Percentiles rank a stretch among this genome's conserved stretches.
phyloP scores from a whole-genome alignment of 2,113 vertebrate genomes.

The Megalops atlanticus region DNA sequence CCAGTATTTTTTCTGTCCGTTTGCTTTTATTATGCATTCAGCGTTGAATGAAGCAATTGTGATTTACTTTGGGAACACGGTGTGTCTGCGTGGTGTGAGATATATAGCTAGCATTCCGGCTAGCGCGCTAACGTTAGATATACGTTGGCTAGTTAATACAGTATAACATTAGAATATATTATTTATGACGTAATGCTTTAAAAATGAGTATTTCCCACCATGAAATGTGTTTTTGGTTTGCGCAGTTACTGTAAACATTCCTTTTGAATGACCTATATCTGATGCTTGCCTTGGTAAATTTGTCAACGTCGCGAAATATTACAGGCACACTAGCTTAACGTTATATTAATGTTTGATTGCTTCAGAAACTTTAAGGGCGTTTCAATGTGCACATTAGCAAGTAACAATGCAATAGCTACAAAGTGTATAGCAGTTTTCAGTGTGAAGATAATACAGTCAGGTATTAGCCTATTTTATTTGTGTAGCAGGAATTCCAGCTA shows the following conservation, averaged over 20 bases:
- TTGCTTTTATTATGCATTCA: not conserved
- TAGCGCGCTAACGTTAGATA: too few relatives aligned
- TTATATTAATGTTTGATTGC: not conserved
- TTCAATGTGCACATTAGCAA: slow-evolving; percentile 4
- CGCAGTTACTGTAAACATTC: slow-evolving; percentile 22
- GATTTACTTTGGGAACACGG: not conserved
- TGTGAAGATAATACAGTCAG: not conserved
- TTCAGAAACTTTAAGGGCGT: slow-evolving; percentile 1
- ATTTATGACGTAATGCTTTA: slow-evolving; percentile 3
- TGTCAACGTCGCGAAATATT: slow-evolving; percentile 20
- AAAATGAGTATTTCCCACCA: not conserved
- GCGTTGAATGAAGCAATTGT: not conserved
- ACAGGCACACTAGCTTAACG: not conserved
- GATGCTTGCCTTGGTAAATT: slow-evolving; percentile 14
- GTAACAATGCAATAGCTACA: not conserved
- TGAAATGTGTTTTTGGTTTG: slow-evolving; percentile 21
- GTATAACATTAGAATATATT: slow-evolving; percentile 2
- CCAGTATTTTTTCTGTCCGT: not conserved
- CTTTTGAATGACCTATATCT: slow-evolving; percentile 18
- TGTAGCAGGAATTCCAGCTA: not conserved
- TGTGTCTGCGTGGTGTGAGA: not conserved
- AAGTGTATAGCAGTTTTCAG: not conserved
- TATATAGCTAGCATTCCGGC: not conserved
- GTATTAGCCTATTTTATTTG: not conserved
- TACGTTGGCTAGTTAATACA: too few relatives aligned